Evolutionary conservation across 2,888 invertebrate genomes (phyloP).

Genomic region (Dendrolimus pini): DNA sequence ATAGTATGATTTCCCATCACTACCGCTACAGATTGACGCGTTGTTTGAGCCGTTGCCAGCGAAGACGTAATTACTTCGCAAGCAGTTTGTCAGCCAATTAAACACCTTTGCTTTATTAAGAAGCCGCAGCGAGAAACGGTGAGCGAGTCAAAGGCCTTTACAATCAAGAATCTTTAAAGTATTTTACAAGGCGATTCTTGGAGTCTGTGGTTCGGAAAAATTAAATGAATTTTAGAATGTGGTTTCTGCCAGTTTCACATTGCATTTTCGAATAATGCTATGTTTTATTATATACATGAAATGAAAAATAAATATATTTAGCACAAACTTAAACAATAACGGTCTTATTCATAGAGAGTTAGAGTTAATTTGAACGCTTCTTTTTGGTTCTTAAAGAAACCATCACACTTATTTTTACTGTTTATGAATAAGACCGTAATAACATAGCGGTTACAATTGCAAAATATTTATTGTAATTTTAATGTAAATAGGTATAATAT

Average conservation of each 20-base stretch:
- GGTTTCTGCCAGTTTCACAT: background rate
- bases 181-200: background rate
- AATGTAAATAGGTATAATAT: too few species aligned
- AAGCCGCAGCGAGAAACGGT: slow-evolving; percentile 52
- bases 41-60: slow-evolving; percentile 59
- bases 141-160: slow-evolving; percentile 27
- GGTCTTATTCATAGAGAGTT: too few species aligned
- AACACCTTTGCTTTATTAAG: slow-evolving; percentile 77
- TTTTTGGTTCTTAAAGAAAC: too few species aligned
- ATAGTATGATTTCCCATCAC: slow-evolving; percentile 26
- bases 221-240: background rate
- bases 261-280: too few species aligned
- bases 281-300: too few species aligned
- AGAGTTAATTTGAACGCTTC: too few species aligned
- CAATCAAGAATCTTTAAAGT: slow-evolving; percentile 13
- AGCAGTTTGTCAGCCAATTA: slow-evolving; percentile 76
- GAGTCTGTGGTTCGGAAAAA: background rate
- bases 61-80: slow-evolving; percentile 70
- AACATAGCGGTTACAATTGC: too few species aligned
- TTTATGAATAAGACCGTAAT: too few species aligned
- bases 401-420: too few species aligned
- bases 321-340: too few species aligned
- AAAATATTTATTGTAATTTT: too few species aligned
- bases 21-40: slow-evolving; percentile 57
- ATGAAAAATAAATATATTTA: too few species aligned